Base-by-base conservation (phyloP, 1,140 invertebrate genomes). In the Atta cephalotes region DNA sequence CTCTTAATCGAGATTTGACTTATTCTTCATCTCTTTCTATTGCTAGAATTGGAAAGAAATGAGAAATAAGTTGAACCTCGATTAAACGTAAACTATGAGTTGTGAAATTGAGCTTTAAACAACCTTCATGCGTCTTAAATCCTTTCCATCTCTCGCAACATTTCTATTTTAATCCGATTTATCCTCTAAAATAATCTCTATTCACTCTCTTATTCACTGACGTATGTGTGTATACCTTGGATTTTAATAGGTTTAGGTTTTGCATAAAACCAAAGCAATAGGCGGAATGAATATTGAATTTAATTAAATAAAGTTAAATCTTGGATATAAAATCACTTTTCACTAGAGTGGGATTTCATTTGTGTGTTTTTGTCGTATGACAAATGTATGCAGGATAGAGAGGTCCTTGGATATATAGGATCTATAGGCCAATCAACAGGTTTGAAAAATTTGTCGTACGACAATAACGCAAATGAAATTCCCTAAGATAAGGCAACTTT, bases 161-260 rank as follows among this genome's bases (percentile, higher is more conserved):
- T 63, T 74, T 84, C 25, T 49, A 49, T 62, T 76, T 14, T 31
- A 35, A 60, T 31, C 6, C 4, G n/a, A 31, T 84, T 49, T 56
- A 76, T 9, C n/a, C 14, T 49, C 31, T 14, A 39, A 25, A 60
- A 60, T 18, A 28, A 25, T 14, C 14, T 25, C 25, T 25, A 25
- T 25, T 25, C 25, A 25, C 25, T 25, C 25, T 31, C 35, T 51
- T 62, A 49, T 16, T 51, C 25, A 25, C 39, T 31, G 28, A 58
- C 3, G 28, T 6, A 45, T 45, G 39, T 10, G 39, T 45, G 39
- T 45, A 25, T 35, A n/a, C 10, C 14, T 56, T 14, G 31, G 14
- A 65, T 12, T 6, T 66, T 49, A 66, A 79, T 21, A 3, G 39
- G 18, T 71, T 65, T 56, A 10, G 25, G 3, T 6, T 49, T 62